Evolutionary conservation across 1,140 invertebrate genomes (phyloP).

Genomic region (Caenorhabditis inopinata): DNA sequence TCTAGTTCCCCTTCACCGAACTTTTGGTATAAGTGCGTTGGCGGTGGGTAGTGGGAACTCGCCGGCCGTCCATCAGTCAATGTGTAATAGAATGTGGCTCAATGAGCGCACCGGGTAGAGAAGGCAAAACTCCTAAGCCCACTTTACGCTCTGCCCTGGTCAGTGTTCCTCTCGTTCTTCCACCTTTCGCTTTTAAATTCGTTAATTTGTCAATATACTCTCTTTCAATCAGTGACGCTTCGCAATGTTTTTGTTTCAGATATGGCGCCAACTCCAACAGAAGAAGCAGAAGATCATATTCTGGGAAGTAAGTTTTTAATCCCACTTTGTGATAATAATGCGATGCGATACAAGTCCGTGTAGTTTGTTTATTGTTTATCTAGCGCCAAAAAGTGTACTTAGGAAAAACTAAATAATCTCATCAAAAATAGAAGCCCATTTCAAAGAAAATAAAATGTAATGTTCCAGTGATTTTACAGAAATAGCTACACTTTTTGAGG

Average conservation of each 20-base stretch:
- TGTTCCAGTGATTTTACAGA: background rate
- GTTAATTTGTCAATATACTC: background rate
- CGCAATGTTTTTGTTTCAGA: too few relatives aligned
- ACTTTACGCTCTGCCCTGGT: conserved; percentile 3
- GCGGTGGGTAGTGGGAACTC: conserved; percentile 1
- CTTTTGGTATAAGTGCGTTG: conserved; percentile 27
- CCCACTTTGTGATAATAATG: too few relatives aligned
- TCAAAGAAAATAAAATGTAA: too few relatives aligned
- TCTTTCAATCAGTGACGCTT: too few relatives aligned
- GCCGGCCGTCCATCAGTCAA: background rate
- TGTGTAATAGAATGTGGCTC: conserved; percentile 29
- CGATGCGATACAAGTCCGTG: too few relatives aligned
- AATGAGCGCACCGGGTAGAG: background rate
- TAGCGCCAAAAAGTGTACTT: too few relatives aligned
- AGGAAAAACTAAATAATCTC: too few relatives aligned
- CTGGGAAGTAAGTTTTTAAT: conserved; percentile 2
- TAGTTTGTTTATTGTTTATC: too few relatives aligned
- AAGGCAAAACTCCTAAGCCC: background rate
- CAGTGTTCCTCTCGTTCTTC: background rate
- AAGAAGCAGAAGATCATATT: background rate
- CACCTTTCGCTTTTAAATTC: background rate
- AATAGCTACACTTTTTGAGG: background rate
- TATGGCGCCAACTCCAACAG: background rate
- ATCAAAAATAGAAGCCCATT: too few relatives aligned
- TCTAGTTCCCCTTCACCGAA: background rate